Conservation (phyloP, 2,797 vertebrate genomes). For the Coracias cyanogaster region DNA sequence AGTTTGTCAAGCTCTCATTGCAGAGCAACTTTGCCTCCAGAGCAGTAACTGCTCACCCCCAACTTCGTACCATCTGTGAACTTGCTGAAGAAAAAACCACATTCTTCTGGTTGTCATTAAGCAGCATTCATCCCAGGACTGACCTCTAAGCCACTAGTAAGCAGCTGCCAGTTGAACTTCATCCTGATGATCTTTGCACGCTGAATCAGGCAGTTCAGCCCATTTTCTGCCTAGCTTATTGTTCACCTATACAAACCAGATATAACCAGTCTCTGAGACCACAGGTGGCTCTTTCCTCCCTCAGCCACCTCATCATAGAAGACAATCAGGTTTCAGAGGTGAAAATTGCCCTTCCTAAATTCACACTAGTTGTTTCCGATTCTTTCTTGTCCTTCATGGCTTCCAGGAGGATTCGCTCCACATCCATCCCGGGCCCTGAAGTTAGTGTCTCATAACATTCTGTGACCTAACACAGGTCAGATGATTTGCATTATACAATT, state of each 20-base stretch:
- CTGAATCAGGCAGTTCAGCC: background rate
- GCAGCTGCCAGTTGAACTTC: background rate
- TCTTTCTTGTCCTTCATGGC: background rate
- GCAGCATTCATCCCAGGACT: background rate
- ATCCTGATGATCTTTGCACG: background rate
- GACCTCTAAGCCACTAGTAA: background rate
- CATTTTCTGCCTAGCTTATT: background rate
- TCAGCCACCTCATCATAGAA: background rate
- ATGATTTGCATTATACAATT: background rate
- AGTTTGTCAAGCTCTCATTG: background rate
- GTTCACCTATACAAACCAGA: background rate
- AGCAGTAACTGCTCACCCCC: background rate
- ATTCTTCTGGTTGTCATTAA: background rate
- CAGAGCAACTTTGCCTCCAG: background rate
- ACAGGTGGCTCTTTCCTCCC: background rate
- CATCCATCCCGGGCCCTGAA: background rate
- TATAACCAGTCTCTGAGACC: background rate
- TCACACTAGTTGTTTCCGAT: background rate
- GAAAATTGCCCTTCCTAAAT: background rate
- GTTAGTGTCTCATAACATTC: background rate
- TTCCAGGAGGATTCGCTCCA: background rate
- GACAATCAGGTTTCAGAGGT: background rate
- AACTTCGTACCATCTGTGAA: background rate
- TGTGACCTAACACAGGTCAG: background rate
- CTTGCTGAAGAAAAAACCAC: background rate